Percentiles rank a stretch among this genome's conserved stretches.
phyloP scores from a whole-genome alignment of 2,888 invertebrate species.

The Agriopis aurantiaria region DNA sequence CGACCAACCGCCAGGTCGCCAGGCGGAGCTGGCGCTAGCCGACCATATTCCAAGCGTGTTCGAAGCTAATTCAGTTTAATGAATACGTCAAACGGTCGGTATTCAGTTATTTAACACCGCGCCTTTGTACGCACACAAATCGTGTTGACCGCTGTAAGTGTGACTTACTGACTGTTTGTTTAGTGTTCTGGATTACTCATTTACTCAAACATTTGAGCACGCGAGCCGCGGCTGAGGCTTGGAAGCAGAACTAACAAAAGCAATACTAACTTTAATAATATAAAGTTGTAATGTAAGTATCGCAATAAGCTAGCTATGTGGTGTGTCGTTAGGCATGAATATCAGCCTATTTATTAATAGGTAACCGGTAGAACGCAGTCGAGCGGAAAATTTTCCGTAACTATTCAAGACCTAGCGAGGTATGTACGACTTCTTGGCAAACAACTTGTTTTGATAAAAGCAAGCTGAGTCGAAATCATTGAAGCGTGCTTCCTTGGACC shows the following conservation, averaged over 20 bases:
- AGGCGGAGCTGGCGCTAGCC: slow-evolving; percentile 7
- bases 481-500: slow-evolving; percentile 78
- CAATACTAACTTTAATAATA: neutral
- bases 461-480: slow-evolving; percentile 61
- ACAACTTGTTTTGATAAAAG: slow-evolving; percentile 48
- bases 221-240: neutral
- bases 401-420: slow-evolving; percentile 31
- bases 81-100: slow-evolving; percentile 53
- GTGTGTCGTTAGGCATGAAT: slow-evolving; percentile 16
- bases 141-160: slow-evolving; percentile 33
- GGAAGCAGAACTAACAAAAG: slow-evolving; percentile 5
- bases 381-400: slow-evolving; percentile 36
- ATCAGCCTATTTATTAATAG: slow-evolving; percentile 22
- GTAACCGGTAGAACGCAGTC: slow-evolving; percentile 24
- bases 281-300: slow-evolving; percentile 7
- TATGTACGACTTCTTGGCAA: slow-evolving; percentile 50
- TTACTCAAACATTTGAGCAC: slow-evolving; percentile 23
- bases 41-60: slow-evolving; percentile 34
- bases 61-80: slow-evolving; percentile 51
- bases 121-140: slow-evolving; percentile 26
- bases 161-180: slow-evolving; percentile 27
- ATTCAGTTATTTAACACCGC: slow-evolving; percentile 43
- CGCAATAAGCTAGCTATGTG: slow-evolving; percentile 1
- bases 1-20: slow-evolving; percentile 23
- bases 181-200: slow-evolving; percentile 26